Base-by-base conservation (phyloP, 2,888 invertebrate genomes). In the Ephialtes manifestator region DNA sequence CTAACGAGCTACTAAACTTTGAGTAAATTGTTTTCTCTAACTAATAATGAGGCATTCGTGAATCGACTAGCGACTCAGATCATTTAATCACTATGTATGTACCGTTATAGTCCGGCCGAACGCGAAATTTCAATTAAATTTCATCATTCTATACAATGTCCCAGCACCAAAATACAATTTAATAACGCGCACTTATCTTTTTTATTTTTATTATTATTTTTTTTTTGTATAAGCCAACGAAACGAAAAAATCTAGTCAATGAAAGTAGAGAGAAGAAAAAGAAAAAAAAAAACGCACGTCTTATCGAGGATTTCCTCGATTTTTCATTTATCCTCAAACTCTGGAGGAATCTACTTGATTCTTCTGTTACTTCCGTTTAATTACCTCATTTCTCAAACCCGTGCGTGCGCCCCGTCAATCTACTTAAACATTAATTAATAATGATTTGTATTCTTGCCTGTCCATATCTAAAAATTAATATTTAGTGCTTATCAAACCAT, bases 111-210 rank as follows among this genome's bases (percentile, higher is more conserved):
- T 63, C 70, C 81, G 75, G 77, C 78, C 81, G 51, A 78, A 78
- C 35, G 77, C 28, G 55, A 83, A 83, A 83, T 68, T 78, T 81
- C 58, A 67, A 71, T 60, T 72, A 46, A 77, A 78, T 72, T 74
- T 75, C 60, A 51, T 53, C 71, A 65, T 80, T 79, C 68, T 81
- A 84, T 75, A 67, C 48, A 70, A 80, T 82, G 78, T 89, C 90
- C 91, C 90, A 90, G 90, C 90, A 91, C 91, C 91, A 82, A 90
- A 87, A 89, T 87, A 89, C 84, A 77, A 86, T 84, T 87, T 87
- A 89, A 89, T 74, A 86, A 87, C 85, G 86, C 84, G 78, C 85
- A 86, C 81, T 67, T 76, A 86, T 60, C 63, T 58, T 13, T 39
- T 39, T 67, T 68, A 58, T 83, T 68, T 18, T 58, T 20, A 11